Conservation (phyloP, 2,888 invertebrate species). For the Ophioninae sp. region DNA sequence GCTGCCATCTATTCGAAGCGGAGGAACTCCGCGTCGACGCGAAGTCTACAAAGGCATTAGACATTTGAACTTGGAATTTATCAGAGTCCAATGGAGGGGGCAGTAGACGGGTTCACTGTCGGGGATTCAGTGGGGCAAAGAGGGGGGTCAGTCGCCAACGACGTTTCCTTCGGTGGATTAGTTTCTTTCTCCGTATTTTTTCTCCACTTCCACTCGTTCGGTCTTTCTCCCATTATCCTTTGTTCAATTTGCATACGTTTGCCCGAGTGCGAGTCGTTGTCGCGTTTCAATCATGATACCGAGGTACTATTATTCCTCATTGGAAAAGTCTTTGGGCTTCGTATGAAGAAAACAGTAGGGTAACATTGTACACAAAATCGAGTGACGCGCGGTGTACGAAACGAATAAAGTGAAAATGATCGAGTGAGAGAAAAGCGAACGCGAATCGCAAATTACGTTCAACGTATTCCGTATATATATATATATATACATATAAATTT, state of each 20-base stretch:
- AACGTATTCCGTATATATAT: slow-evolving; percentile 7
- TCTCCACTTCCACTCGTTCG: slow-evolving; percentile 23
- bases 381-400: slow-evolving; percentile 25
- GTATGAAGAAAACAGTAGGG: slow-evolving; percentile 29
- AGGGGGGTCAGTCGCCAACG: slow-evolving; percentile 44
- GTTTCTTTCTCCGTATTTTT: slow-evolving; percentile 7
- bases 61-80: slow-evolving; percentile 10
- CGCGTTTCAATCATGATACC: slow-evolving; percentile 51
- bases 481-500: slow-evolving; percentile 13
- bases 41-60: not conserved
- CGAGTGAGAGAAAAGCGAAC: not conserved
- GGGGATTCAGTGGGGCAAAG: not conserved
- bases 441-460: slow-evolving; percentile 34
- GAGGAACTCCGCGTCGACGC: not conserved
- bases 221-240: slow-evolving; percentile 34
- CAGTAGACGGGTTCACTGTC: slow-evolving; percentile 3
- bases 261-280: slow-evolving; percentile 4
- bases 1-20: not conserved
- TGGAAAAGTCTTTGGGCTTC: slow-evolving; percentile 31
- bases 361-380: slow-evolving; percentile 5
- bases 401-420: slow-evolving; percentile 27
- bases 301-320: slow-evolving; percentile 30
- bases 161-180: slow-evolving; percentile 40
- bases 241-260: slow-evolving; percentile 12
- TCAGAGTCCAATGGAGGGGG: not conserved